phyloP scores from a whole-genome alignment of 2,888 invertebrate genomes.

The Tachina lurida region DNA sequence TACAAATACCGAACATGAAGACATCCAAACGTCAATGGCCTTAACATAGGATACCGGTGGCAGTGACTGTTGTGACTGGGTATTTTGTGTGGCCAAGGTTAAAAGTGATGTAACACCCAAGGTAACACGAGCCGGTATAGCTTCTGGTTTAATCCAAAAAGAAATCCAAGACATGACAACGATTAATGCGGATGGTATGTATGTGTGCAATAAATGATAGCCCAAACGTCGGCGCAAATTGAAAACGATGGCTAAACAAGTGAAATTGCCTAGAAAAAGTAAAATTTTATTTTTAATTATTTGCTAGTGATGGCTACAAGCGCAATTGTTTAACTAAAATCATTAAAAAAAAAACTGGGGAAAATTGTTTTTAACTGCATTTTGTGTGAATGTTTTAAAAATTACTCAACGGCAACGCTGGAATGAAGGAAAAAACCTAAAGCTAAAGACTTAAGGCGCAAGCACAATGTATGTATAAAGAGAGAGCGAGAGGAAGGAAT shows the following conservation, averaged over 20 bases:
- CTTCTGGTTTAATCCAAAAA: constrained; percentile 97
- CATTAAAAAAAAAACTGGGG: no score
- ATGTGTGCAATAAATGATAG: constrained; percentile 95
- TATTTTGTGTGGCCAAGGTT: constrained; percentile 95
- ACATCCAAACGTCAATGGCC: constrained; percentile 97
- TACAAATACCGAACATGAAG: constrained; percentile 95
- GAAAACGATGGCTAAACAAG: constrained; percentile 94
- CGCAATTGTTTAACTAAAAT: background rate
- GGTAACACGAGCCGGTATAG: constrained; percentile 94
- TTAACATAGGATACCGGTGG: constrained; percentile 96
- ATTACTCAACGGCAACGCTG: background rate
- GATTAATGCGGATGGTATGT: constrained; percentile 95
- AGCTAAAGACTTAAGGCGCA: constrained; percentile 54
- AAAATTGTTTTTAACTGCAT: no score
- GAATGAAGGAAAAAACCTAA: background rate
- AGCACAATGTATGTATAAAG: background rate
- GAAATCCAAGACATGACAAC: constrained; percentile 98
- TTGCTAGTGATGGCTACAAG: no score
- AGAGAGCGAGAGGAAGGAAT: background rate
- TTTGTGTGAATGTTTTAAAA: no score
- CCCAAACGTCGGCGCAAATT: constrained; percentile 92
- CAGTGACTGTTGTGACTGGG: constrained; percentile 93
- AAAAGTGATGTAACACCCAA: constrained; percentile 93
- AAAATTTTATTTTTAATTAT: background rate
- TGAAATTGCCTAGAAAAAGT: constrained; percentile 90